phyloP scores from a whole-genome alignment of 2,797 vertebrate genomes.

The Sorex maritimensis region DNA sequence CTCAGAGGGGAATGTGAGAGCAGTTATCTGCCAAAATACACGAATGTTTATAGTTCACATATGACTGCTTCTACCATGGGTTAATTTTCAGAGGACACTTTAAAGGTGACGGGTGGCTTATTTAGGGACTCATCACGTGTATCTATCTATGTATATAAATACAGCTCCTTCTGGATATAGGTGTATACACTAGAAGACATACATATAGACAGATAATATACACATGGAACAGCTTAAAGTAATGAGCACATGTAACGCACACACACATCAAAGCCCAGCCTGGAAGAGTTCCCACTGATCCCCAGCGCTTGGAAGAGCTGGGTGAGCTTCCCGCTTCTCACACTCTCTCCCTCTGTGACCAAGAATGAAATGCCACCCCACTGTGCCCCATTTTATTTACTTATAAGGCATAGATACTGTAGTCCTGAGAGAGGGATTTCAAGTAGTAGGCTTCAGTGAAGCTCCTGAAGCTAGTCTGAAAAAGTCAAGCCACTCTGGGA shows the following conservation, averaged over 20 bases:
- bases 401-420: neutral
- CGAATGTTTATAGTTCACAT: constrained; percentile 76
- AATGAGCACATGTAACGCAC: constrained; percentile 65
- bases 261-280: constrained; percentile 76
- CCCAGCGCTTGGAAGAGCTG: constrained; percentile 58
- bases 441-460: neutral
- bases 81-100: constrained; percentile 84
- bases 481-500: constrained; percentile 58
- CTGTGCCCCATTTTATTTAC: constrained; percentile 42
- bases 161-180: constrained; percentile 70
- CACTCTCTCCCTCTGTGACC: constrained; percentile 22
- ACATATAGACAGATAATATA: constrained; percentile 58
- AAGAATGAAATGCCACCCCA: neutral
- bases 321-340: constrained; percentile 38
- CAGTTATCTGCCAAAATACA: constrained; percentile 68
- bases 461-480: constrained; percentile 6
- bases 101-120: constrained; percentile 74
- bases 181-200: constrained; percentile 32
- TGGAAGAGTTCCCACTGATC: constrained; percentile 1
- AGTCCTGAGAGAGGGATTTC: constrained; percentile 38
- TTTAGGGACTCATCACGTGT: constrained; percentile 66
- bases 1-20: constrained; percentile 65
- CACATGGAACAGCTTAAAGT: constrained; percentile 82
- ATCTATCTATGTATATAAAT: constrained; percentile 63
- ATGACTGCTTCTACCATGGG: constrained; percentile 81